Base-by-base conservation (phyloP, 1,140 invertebrate genomes). In the Drosophila arizonae region DNA sequence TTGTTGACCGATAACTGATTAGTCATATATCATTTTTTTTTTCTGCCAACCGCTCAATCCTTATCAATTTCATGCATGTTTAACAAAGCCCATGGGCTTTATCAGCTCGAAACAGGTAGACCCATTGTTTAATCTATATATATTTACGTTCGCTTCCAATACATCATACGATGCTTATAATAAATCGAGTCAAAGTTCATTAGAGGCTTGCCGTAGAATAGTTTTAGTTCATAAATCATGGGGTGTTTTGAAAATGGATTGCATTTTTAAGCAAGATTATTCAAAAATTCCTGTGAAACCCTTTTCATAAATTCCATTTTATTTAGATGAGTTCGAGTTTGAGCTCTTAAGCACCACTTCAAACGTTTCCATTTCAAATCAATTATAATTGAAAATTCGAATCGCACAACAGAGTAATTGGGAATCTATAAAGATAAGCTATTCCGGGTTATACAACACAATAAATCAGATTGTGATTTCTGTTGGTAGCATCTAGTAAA, bases 1-100 rank as follows among this genome's bases (percentile, higher is more conserved):
- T 24, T 46, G 70, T 72, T 72, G 24, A 43, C 64, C 57, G 71
- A 62, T 73, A 56, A 62, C 39, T 30, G 50, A 24, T 72, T 54
- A 60, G 45, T 67, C 54, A 60, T 46, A 6, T 36, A 36, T 39
- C 30, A 52, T 50, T 11, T 2, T 33, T 8, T 57, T 26, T 39
- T 39, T 39, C 11, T 39, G 11, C 36, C 3, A 11, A 61, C 67
- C 56, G 57, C 50, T 10, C n/a, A 46, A 39, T 39, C 30, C 21
- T 72, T 72, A 72, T 67, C 70, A 24, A 10, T 24, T 13, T 11
- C 46, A 36, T 61, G 24, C 55, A 52, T 62, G 50, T 46, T 69
- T 46, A 43, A 69, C 64, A 67, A n/a, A 46, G 36, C 36, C n/a
- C 13, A 52, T 33, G 30, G 28, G 41, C 15, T 64, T 65, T 65